These are phyloP conservation scores for Poecilia wingei DNA, from an alignment of 2,797 vertebrate genomes.

Conservation along the genomic window DNA sequence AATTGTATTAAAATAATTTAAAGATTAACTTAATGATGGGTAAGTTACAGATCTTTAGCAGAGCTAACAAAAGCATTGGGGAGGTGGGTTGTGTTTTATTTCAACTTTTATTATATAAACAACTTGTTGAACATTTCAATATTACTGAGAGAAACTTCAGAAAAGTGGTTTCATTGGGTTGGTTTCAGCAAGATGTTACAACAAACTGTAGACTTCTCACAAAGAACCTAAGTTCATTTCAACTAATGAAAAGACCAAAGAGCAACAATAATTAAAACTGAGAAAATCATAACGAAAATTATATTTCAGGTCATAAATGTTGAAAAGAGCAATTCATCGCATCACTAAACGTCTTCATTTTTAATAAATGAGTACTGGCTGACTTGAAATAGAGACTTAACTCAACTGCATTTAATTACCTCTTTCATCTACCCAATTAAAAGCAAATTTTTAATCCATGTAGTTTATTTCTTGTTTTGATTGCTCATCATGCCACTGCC, in stretches of 20 bases:
- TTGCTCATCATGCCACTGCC: constrained; percentile 61
- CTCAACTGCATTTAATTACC: constrained; percentile 78
- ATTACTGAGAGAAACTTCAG: neutral
- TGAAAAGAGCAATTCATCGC: constrained; percentile 32
- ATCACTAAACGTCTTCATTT: constrained; percentile 45
- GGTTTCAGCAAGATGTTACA: neutral
- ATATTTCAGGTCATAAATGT: neutral
- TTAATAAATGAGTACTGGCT: constrained; percentile 60
- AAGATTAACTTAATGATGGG: neutral
- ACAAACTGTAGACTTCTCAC: no score
- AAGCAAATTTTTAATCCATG: constrained; percentile 74
- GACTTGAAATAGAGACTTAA: constrained; percentile 53
- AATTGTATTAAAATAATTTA: neutral
- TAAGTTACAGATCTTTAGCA: neutral
- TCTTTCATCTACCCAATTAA: constrained; percentile 83
- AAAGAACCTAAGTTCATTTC: no score
- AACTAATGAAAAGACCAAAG: neutral
- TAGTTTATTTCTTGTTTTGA: constrained; percentile 80
- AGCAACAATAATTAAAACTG: neutral
- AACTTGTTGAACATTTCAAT: neutral
- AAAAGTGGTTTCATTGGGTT: neutral
- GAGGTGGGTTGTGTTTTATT: neutral
- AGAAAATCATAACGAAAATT: neutral
- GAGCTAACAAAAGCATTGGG: neutral
- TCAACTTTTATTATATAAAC: neutral